Conservation (phyloP, 2,888 invertebrate genomes). For the Salticus scenicus region DNA sequence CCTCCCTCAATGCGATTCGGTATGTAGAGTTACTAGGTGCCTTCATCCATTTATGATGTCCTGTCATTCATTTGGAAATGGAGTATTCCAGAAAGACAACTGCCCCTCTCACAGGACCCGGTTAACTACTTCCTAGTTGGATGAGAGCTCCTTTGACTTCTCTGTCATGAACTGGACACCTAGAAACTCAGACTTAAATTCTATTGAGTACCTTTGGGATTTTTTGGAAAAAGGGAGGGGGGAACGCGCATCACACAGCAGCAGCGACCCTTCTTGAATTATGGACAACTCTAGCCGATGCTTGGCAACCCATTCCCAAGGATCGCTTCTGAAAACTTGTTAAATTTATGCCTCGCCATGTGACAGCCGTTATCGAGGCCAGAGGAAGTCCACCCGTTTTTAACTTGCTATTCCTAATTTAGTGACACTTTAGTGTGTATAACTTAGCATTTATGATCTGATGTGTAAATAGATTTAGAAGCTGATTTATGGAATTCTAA, state of each 20-base stretch:
- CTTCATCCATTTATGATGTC: background rate
- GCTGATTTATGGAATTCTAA: too few relatives aligned
- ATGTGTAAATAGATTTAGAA: too few relatives aligned
- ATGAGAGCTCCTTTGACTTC: background rate
- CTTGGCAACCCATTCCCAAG: slow-evolving; percentile 1
- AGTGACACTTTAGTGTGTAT: slow-evolving; percentile 1
- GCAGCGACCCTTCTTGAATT: background rate
- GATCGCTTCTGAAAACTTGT: background rate
- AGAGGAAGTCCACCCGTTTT: background rate
- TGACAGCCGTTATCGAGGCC: background rate
- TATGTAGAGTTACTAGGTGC: background rate
- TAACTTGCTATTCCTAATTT: background rate
- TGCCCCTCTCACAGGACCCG: background rate
- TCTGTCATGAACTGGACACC: background rate
- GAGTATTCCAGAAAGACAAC: background rate
- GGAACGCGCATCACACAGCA: background rate
- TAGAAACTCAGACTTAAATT: background rate
- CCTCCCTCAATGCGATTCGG: background rate
- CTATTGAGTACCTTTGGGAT: background rate
- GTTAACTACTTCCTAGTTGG: background rate
- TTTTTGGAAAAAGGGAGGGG: background rate
- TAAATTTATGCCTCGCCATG: background rate
- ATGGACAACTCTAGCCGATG: slow-evolving; percentile 7
- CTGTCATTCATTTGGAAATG: background rate
- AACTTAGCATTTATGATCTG: too few relatives aligned